Evolutionary conservation across 2,888 invertebrate species (phyloP), one percentile per base, ranked within the genome.

Genomic region (Orchestes rusci): DNA sequence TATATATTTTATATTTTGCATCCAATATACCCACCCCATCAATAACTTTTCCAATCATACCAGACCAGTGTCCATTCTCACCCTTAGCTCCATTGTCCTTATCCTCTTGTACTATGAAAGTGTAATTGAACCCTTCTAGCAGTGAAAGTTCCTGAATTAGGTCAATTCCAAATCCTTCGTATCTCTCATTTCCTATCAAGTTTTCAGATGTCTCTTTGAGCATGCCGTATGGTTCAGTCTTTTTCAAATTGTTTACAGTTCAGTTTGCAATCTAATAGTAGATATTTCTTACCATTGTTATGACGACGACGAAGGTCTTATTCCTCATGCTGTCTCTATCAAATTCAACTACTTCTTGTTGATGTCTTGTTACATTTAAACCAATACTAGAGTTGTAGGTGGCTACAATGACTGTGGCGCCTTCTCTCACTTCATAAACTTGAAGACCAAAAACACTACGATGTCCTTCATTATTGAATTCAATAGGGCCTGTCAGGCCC

Each of bases 181-280:
- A 79, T 28, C 71, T 67, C 28, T 75, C 77, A 56, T 79, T 80
- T 2, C 78, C 79, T 35, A 56, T 52, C 1, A 62, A 46, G 12
- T 54, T 54, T 5, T 46, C 51, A 1, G 52, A 29, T 2, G 72
- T 68, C 41, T 72, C 67, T 55, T 74, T 77, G 45, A 72, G 57
- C 77, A 81, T 81, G 3, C 77, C 73, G 57, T 82, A 83, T 0
- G 84, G 84, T 34, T 73, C 70, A 43, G 77, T 80, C 79, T 82
- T n/a, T n/a, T n/a, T n/a, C n/a, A n/a, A n/a, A n/a, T n/a, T n/a
- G n/a, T n/a, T n/a, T n/a, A n/a, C n/a, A n/a, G n/a, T n/a, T n/a
- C n/a, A n/a, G n/a, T n/a, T n/a, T n/a, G n/a, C n/a, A n/a, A n/a
- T n/a, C n/a, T n/a, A n/a, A n/a, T n/a, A n/a, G n/a, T n/a, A n/a